Evolutionary conservation across 2,797 vertebrate species (phyloP), one percentile per base, ranked within the genome.

Genomic region (Brotula barbata): DNA sequence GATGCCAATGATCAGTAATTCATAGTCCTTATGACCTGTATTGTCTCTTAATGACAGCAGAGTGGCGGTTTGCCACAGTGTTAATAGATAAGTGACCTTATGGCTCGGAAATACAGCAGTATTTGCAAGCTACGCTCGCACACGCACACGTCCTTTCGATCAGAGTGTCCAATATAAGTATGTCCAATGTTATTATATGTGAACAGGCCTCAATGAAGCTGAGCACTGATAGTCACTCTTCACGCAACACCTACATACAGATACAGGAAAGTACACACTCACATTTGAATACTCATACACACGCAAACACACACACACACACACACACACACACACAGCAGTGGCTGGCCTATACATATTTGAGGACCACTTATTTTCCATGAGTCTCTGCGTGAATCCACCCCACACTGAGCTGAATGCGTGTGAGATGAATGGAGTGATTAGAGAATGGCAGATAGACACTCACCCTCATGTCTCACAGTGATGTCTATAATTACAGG

Each of bases 361-460:
- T 82, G 47, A 82, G 82, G 67, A 72, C 61, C 60, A 58, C 75
- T 61, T 75, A 67, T 81, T 80, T 79, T 76, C 56, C 63, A 44
- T 72, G 53, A 71, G 62, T 58, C 68, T 75, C 75, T 48, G 75
- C 45, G 4, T 73, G 80, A 73, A 41, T 81, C 68, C 55, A 56
- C 77, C 68, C 23, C 77, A 81, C 65, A 73, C 70, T 76, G 73
- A 69, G 67, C 61, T 44, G 57, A 13, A 34, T 68, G 60, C 68
- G 49, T 63, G 60, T 59, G 80, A 73, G 69, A 74, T 74, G 75
- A 87, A 81, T 73, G 54, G 31, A 75, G 60, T 60, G 71, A 80
- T 82, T 73, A 68, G 48, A 21, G 25, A 48, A 75, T 61, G 61
- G 60, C 71, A 7, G 68, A 73, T 67, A 75, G 64, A 76, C 54